Conservation (phyloP, 2,888 invertebrate genomes). For the Troilus luridus region DNA sequence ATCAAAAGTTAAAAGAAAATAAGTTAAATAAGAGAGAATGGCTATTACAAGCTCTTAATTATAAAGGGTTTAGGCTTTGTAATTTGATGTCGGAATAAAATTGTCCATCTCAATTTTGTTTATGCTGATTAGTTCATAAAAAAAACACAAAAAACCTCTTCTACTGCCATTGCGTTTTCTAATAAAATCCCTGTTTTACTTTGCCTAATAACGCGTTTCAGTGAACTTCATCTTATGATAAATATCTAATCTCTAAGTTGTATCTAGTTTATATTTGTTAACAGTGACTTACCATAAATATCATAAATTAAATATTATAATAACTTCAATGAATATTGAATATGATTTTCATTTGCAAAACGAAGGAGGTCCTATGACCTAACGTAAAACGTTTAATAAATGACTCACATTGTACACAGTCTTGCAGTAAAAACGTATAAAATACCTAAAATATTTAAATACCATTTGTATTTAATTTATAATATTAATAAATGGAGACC, state of each 20-base stretch:
- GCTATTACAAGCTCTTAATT: background rate
- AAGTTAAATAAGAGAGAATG: background rate
- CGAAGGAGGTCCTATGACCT: too few relatives aligned
- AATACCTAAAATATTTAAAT: too few relatives aligned
- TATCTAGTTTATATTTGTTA: background rate
- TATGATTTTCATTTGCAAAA: too few relatives aligned
- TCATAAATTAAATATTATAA: too few relatives aligned
- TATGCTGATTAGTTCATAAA: slow-evolving; percentile 19
- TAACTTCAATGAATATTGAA: too few relatives aligned
- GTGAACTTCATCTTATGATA: background rate
- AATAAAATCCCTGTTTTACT: background rate
- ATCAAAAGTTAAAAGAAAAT: background rate
- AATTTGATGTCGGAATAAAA: slow-evolving; percentile 6
- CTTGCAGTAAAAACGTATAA: too few relatives aligned
- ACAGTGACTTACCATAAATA: background rate
- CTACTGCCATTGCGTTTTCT: background rate
- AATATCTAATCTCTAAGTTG: background rate
- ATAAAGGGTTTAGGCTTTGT: background rate
- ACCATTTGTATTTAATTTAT: too few relatives aligned
- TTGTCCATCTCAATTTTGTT: background rate
- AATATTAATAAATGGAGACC: too few relatives aligned
- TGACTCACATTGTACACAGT: too few relatives aligned
- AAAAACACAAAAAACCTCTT: background rate
- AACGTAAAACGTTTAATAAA: too few relatives aligned
- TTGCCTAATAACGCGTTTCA: background rate